Conservation (phyloP, 2,797 vertebrate species). For the Melanotaenia maccullochi region DNA sequence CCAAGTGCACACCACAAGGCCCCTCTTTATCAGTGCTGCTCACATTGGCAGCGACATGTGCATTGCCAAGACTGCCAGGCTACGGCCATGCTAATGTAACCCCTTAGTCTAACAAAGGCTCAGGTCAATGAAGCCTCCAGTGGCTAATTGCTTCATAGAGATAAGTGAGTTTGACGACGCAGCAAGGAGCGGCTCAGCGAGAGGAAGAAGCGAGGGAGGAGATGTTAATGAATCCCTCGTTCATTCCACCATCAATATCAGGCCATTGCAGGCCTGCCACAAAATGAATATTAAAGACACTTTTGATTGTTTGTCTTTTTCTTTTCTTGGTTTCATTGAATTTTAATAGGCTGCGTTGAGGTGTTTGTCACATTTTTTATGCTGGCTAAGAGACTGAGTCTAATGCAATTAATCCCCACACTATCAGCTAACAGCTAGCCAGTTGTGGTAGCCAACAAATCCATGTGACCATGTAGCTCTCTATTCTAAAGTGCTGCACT, state of each 20-base stretch:
- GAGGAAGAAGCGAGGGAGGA: conserved; percentile 64
- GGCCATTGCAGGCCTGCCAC: conserved; percentile 63
- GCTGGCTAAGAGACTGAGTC: conserved; percentile 63
- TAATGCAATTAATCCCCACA: conserved; percentile 73
- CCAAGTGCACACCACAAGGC: conserved; percentile 38
- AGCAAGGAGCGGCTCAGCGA: conserved; percentile 67
- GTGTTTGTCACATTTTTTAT: conserved; percentile 69
- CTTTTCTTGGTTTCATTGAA: conserved; percentile 71
- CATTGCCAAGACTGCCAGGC: conserved; percentile 71
- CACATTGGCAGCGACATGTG: conserved; percentile 73
- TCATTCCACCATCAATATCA: conserved; percentile 79
- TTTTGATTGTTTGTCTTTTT: conserved; percentile 73
- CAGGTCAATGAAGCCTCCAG: conserved; percentile 78
- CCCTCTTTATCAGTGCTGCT: conserved; percentile 71
- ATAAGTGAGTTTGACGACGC: conserved; percentile 82
- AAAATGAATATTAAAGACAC: conserved; percentile 79
- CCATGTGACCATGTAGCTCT: conserved; percentile 32
- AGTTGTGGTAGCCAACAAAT: conserved; percentile 55
- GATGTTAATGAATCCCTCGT: conserved; percentile 79
- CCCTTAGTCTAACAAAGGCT: conserved; percentile 79
- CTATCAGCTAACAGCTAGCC: conserved; percentile 63
- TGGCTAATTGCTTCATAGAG: conserved; percentile 84
- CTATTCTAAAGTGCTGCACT: conserved; percentile 18
- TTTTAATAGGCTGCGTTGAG: conserved; percentile 66
- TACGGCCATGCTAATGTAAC: conserved; percentile 75